Base-by-base conservation (phyloP, 2,888 invertebrate genomes). In the Eupithecia dodoneata region DNA sequence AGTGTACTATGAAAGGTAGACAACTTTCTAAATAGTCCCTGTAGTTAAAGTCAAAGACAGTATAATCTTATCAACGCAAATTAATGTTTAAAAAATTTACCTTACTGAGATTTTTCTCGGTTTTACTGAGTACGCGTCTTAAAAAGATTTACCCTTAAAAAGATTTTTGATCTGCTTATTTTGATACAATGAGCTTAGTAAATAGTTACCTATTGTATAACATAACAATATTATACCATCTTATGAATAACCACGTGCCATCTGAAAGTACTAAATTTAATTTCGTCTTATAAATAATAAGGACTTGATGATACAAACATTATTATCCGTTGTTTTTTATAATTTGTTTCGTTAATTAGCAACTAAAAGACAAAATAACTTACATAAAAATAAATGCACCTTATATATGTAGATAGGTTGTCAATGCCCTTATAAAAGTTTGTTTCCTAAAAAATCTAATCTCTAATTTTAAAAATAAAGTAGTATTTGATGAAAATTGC, bases 21-120 rank as follows among this genome's bases (percentile, higher is more conserved):
- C 85, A 81, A 83, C 77, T 81, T 85, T 89, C 87, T 91, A 89
- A 89, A 88, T 89, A 91, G 87, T 92, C 93, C 93, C 93, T 93
- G 93, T 93, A 93, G 87, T 90, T 84, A 85, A 85, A 84, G 84
- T 81, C 81, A 72, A 81, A 82, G 75, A 80, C 75, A 77, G 15
- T 59, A 45, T 55, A 18, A 55, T 55, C 45, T 69, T 12, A n/a
- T 10, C 9, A 4, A n/a, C 7, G 30, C 10, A 30, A 63, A 30
- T 18, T 10, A 6, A 59, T 30, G 59, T 30, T 4, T 18, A 18
- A 0, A 63, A 18, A 59, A 30, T 30, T 30, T 7, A 30, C 10
- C 30, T 63, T 30, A 10, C 30, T 63, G 18, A 4, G 30, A 63
- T 30, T 63, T 63, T 10, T 30, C 59, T 18, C 4, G 30, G 63